Evolutionary conservation across 2,113 vertebrate genomes (phyloP).

Genomic region (Corythornis madagascariensis): DNA sequence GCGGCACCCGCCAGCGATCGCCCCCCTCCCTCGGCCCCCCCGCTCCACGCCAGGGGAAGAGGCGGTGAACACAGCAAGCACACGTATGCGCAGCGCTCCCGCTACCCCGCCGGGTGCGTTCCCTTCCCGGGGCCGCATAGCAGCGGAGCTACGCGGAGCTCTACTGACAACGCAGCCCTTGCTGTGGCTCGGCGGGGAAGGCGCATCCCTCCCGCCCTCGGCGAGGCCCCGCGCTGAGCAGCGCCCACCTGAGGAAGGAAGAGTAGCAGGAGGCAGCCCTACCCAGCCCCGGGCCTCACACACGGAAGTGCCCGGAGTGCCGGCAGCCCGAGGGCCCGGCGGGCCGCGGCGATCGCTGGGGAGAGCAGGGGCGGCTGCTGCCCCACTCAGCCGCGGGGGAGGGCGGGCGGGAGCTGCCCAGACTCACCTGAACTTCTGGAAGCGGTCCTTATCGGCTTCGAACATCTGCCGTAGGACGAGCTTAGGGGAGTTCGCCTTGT

Average conservation of each 20-base stretch:
- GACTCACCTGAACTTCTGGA: constrained; percentile 86
- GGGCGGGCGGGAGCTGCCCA: neutral
- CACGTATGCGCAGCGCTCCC: neutral
- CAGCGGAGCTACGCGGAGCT: neutral
- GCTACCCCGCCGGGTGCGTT: neutral
- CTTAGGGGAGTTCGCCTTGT: constrained; percentile 75
- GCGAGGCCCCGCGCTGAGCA: neutral
- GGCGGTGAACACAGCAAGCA: neutral
- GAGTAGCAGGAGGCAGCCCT: neutral
- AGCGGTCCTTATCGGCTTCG: constrained; percentile 84
- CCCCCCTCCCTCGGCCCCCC: too few species aligned
- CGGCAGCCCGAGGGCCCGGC: neutral
- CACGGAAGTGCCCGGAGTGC: neutral
- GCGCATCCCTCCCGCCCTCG: neutral
- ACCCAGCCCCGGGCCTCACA: neutral
- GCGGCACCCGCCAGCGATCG: neutral
- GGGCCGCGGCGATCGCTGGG: neutral
- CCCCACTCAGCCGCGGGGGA: neutral
- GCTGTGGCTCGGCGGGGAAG: neutral
- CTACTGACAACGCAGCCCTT: too few species aligned
- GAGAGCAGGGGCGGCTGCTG: neutral
- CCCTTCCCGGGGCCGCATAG: neutral
- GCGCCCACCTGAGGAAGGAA: neutral
- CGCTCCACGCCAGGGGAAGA: neutral
- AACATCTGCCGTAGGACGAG: constrained; percentile 90